Evolutionary conservation across 1,140 invertebrate genomes (phyloP).

Genomic region (Drosophila neocordata): DNA sequence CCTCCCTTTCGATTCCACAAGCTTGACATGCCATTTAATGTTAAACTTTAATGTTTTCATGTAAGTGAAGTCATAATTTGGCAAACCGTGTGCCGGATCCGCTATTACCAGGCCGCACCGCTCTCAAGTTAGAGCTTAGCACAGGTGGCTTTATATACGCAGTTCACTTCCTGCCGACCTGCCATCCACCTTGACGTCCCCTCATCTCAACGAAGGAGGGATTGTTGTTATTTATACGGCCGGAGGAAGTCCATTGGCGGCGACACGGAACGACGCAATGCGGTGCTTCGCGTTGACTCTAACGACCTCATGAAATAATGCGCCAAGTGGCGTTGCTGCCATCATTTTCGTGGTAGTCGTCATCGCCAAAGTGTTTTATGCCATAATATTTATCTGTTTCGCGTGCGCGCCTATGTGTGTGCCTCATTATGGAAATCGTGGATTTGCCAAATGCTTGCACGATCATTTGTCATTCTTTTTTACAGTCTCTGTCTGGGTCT

Average conservation of each 20-base stretch:
- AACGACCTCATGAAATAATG: constrained; percentile 81
- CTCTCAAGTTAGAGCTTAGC: constrained; percentile 25
- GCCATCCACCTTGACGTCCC: neutral
- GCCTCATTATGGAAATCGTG: constrained; percentile 79
- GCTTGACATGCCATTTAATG: constrained; percentile 81
- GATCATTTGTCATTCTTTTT: constrained; percentile 80
- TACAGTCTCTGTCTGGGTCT: constrained; percentile 58
- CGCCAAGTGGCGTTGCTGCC: constrained; percentile 68
- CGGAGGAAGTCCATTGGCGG: constrained; percentile 44
- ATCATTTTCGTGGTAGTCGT: constrained; percentile 14
- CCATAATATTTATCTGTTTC: constrained; percentile 74
- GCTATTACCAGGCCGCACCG: neutral
- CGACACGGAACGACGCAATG: neutral
- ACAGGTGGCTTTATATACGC: constrained; percentile 66
- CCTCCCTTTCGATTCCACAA: constrained; percentile 29
- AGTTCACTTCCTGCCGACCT: constrained; percentile 23
- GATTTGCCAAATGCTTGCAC: constrained; percentile 80
- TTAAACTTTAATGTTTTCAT: constrained; percentile 80
- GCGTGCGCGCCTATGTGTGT: constrained; percentile 23
- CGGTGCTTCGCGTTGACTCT: constrained; percentile 54
- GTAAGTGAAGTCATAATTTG: constrained; percentile 81
- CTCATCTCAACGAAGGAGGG: constrained; percentile 7
- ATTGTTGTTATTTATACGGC: constrained; percentile 74
- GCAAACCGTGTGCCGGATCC: constrained; percentile 42
- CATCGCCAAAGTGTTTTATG: constrained; percentile 74